These are phyloP conservation scores for Chlamydotis undulata DNA, from an alignment of 2,113 vertebrate species.

Conservation along the genomic window DNA sequence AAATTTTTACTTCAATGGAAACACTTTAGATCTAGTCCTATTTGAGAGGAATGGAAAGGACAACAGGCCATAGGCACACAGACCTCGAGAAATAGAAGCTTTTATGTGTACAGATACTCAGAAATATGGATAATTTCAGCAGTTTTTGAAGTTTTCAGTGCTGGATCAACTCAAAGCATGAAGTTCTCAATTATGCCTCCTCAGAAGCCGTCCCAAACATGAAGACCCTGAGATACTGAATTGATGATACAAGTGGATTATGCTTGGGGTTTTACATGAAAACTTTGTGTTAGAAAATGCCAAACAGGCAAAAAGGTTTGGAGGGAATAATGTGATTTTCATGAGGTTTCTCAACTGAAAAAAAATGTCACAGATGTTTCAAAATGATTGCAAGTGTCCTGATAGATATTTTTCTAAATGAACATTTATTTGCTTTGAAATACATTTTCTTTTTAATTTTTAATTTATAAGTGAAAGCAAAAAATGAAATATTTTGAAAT, in stretches of 20 bases:
- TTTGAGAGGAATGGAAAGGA: neutral
- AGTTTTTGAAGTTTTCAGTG: neutral
- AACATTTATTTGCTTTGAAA: neutral
- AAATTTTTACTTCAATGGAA: neutral
- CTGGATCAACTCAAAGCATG: neutral
- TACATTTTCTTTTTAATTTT: neutral
- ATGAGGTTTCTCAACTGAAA: neutral
- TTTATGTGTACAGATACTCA: neutral
- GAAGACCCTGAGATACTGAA: neutral
- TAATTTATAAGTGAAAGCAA: neutral
- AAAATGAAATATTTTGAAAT: constrained; percentile 13
- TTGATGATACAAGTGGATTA: neutral
- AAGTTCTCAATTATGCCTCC: neutral
- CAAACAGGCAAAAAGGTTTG: neutral
- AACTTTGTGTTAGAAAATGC: neutral
- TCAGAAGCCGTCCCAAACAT: neutral
- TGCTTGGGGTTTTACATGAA: neutral
- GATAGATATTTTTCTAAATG: neutral
- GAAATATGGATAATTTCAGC: neutral
- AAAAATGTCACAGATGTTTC: neutral
- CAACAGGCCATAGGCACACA: neutral
- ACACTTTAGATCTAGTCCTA: neutral
- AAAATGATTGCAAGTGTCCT: neutral
- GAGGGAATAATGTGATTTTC: neutral
- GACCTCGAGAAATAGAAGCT: neutral